Evolutionary conservation across 2,797 vertebrate species (phyloP).

Genomic region (Gallirallus australis): DNA sequence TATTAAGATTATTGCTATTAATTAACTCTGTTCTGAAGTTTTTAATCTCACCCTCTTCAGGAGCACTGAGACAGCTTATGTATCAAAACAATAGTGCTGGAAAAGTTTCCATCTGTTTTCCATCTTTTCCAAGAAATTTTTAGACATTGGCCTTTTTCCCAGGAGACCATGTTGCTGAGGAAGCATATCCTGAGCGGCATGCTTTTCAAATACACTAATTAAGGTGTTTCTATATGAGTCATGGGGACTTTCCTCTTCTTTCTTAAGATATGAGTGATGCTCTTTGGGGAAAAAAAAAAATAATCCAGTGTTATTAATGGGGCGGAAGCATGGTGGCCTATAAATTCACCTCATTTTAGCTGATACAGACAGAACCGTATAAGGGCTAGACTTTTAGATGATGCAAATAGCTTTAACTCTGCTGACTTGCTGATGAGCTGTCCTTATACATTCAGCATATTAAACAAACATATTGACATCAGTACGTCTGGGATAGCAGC

Average conservation of each 20-base stretch:
- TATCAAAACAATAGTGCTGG: constrained; percentile 26
- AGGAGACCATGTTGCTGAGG: not conserved
- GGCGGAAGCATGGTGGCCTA: not conserved
- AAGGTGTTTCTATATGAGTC: constrained; percentile 69
- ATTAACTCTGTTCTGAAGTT: constrained; percentile 27
- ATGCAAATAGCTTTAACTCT: not conserved
- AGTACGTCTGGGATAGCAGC: not conserved
- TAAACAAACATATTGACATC: not conserved
- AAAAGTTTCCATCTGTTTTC: constrained; percentile 18
- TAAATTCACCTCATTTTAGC: not conserved
- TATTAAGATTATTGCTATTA: constrained; percentile 31
- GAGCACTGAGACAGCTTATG: not conserved
- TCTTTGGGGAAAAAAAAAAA: not conserved
- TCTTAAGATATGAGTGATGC: constrained; percentile 31
- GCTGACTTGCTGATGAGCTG: constrained; percentile 2
- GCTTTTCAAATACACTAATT: constrained; percentile 24
- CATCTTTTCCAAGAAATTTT: not conserved
- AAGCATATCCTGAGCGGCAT: not conserved
- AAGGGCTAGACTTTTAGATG: not conserved
- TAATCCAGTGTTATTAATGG: not conserved
- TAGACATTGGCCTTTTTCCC: constrained; percentile 14
- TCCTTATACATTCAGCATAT: not conserved
- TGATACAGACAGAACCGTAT: not conserved
- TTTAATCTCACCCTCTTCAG: constrained; percentile 23
- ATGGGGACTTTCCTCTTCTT: constrained; percentile 59